Conservation (phyloP, 53 echinoderm and acorn worm genomes). For the Stichopus horrens region DNA sequence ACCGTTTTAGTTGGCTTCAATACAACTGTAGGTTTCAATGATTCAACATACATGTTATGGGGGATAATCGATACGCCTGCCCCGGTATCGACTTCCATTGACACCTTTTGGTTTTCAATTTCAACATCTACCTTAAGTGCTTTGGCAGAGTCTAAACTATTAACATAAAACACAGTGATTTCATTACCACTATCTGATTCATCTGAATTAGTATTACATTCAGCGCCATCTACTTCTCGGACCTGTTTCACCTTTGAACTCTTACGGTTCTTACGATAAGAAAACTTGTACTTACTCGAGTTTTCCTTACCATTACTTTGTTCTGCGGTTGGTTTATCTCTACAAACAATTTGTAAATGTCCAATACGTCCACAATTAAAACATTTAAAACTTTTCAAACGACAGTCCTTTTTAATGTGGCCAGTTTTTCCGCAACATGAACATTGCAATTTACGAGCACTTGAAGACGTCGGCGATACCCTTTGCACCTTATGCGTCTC, state of each 20-base stretch:
- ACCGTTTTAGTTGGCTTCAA: neutral
- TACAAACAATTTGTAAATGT: slow-evolving; percentile 1
- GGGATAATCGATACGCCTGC: neutral
- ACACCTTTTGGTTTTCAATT: neutral
- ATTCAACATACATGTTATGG: neutral
- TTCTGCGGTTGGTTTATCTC: neutral
- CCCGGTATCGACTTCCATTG: slow-evolving; percentile 23
- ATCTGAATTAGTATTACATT: neutral
- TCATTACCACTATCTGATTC: neutral
- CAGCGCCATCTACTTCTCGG: too few relatives aligned
- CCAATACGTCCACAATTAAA: neutral
- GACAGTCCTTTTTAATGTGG: neutral
- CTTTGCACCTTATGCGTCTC: neutral
- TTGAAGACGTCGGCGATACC: neutral
- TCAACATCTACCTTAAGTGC: neutral
- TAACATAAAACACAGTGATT: slow-evolving; percentile 17
- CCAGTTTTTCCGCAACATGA: neutral
- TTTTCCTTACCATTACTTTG: neutral
- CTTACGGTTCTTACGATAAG: neutral
- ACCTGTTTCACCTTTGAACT: neutral
- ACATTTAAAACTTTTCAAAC: slow-evolving; percentile 10
- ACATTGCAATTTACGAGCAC: neutral
- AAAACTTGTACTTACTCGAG: neutral
- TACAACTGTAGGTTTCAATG: neutral
- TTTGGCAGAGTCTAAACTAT: neutral